A percentile compares a stretch with the other conserved stretches of the same genome.
Conservation (phyloP, 2,888 invertebrate species). For the Lithosia quadra region DNA sequence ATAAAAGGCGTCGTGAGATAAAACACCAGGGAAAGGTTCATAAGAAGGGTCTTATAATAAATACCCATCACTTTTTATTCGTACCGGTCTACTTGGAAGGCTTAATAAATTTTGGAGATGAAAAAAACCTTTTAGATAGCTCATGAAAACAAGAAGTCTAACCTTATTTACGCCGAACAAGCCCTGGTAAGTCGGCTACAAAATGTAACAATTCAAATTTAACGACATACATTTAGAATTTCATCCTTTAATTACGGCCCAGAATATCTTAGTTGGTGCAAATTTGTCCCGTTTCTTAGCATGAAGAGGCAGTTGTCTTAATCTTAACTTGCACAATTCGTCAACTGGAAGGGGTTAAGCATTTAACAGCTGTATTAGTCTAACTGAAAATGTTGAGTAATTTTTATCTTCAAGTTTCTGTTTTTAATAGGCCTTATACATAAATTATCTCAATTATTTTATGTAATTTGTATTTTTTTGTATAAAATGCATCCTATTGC, state of each 20-base stretch:
- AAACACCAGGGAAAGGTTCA: constrained; percentile 21
- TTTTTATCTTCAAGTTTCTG: constrained; percentile 45
- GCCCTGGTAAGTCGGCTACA: constrained; percentile 42
- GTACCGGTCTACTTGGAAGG: constrained; percentile 32
- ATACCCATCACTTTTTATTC: constrained; percentile 45
- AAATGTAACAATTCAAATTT: constrained; percentile 48
- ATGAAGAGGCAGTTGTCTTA: constrained; percentile 63
- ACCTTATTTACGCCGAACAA: constrained; percentile 39
- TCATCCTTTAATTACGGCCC: constrained; percentile 59
- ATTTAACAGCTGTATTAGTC: constrained; percentile 54
- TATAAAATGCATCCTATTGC: too few species aligned
- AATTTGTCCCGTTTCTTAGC: constrained; percentile 59
- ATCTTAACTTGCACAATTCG: constrained; percentile 67
- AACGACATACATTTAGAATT: constrained; percentile 53
- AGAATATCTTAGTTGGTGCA: constrained; percentile 52
- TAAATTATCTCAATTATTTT: constrained; percentile 43
- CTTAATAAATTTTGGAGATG: constrained; percentile 47
- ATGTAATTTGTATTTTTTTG: too few species aligned
- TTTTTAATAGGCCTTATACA: constrained; percentile 41
- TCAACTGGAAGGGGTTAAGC: constrained; percentile 61
- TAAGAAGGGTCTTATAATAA: constrained; percentile 39
- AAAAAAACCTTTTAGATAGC: constrained; percentile 42
- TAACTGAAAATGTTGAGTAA: constrained; percentile 44
- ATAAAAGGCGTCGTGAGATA: constrained; percentile 18
- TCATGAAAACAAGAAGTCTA: constrained; percentile 42